Conservation (phyloP, 2,797 vertebrate genomes). For the Monodelphis domestica region DNA sequence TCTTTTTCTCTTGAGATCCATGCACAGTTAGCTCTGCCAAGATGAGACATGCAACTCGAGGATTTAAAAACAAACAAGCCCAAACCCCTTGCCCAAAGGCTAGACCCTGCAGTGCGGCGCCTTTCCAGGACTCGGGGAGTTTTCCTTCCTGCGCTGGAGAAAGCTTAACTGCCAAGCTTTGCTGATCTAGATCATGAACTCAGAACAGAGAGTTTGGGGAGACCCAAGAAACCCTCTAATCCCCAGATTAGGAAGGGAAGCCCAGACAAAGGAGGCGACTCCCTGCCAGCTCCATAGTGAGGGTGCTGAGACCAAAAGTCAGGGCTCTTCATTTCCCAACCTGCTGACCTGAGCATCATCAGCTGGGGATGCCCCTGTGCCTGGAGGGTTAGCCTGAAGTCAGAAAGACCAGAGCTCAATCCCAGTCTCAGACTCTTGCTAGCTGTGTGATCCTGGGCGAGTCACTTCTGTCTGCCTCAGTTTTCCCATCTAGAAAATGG, state of each 20-base stretch:
- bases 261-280: neutral
- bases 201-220: neutral
- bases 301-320: neutral
- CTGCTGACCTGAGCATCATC: neutral
- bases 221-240: neutral
- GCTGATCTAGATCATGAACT: neutral
- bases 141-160: conserved; percentile 2
- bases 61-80: accelerated
- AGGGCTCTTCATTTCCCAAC: neutral
- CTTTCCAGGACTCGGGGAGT: neutral
- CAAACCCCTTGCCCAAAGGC: neutral
- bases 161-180: neutral
- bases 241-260: neutral
- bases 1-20: neutral
- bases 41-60: conserved; percentile 11
- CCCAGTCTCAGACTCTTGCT: neutral
- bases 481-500: neutral
- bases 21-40: neutral
- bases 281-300: neutral
- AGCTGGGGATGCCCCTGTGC: neutral
- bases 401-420: neutral
- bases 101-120: neutral
- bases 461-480: neutral
- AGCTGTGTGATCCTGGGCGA: neutral
- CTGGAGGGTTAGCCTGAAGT: neutral